Conservation (phyloP, 2,113 vertebrate genomes). For the Crotalus tigris region DNA sequence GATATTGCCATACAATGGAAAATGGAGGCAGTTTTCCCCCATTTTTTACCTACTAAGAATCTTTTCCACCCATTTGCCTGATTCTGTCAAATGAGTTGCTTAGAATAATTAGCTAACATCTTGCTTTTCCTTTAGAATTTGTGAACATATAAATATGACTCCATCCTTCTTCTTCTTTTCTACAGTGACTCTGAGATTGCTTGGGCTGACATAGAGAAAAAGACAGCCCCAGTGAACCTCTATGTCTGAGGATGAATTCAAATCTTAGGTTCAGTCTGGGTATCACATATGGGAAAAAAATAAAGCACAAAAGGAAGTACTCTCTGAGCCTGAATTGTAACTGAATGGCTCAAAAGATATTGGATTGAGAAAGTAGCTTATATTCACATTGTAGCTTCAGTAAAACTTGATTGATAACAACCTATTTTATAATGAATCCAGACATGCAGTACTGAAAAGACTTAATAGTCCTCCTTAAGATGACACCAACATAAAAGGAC, state of each 20-base stretch:
- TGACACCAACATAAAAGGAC: background rate
- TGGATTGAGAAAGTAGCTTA: background rate
- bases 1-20: background rate
- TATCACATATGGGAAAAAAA: background rate
- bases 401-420: background rate
- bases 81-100: background rate
- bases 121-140: background rate
- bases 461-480: background rate
- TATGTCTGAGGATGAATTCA: background rate
- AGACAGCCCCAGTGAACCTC: background rate
- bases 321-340: background rate
- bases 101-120: background rate
- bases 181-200: background rate
- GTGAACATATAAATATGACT: background rate
- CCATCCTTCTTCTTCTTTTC: background rate
- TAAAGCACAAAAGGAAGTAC: background rate
- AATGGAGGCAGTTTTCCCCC: background rate
- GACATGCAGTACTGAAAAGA: background rate
- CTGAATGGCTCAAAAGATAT: background rate
- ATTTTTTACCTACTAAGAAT: background rate
- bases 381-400: background rate
- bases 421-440: background rate
- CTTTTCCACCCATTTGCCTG: background rate
- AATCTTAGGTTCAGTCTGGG: background rate
- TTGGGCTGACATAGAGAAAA: background rate